phyloP scores from a whole-genome alignment of 2,113 vertebrate species.

The Eleginops maclovinus region DNA sequence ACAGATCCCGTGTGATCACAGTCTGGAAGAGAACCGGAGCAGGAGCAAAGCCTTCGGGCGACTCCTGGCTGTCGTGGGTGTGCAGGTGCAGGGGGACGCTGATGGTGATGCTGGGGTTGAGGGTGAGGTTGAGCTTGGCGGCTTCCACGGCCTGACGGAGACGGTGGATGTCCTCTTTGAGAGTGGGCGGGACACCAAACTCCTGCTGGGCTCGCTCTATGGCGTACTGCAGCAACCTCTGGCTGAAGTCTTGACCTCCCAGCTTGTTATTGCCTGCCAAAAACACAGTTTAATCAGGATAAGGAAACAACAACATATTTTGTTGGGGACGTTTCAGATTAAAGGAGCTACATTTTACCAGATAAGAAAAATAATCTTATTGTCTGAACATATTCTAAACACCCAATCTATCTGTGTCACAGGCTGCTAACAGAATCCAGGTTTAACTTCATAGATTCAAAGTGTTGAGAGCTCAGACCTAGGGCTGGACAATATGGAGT shows the following conservation, averaged over 20 bases:
- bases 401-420: background rate
- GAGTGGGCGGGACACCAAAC: slow-evolving; percentile 85
- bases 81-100: slow-evolving; percentile 83
- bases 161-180: slow-evolving; percentile 92
- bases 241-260: slow-evolving; percentile 98
- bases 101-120: slow-evolving; percentile 80
- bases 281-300: background rate
- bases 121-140: slow-evolving; percentile 93
- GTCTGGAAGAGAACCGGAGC: slow-evolving; percentile 84
- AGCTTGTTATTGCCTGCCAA: slow-evolving; percentile 95
- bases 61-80: background rate
- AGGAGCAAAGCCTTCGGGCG: slow-evolving; percentile 8
- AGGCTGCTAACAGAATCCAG: background rate
- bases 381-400: background rate
- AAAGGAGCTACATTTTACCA: background rate
- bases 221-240: slow-evolving; percentile 90
- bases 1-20: slow-evolving; percentile 87
- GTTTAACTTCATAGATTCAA: background rate
- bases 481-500: too few species aligned
- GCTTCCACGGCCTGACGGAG: slow-evolving; percentile 93
- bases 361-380: too few species aligned
- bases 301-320: background rate
- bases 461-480: background rate
- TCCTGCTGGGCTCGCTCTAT: slow-evolving; percentile 84
- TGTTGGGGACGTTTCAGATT: background rate